phyloP scores from a whole-genome alignment of 1,140 invertebrate species.

The Achroia grisella region DNA sequence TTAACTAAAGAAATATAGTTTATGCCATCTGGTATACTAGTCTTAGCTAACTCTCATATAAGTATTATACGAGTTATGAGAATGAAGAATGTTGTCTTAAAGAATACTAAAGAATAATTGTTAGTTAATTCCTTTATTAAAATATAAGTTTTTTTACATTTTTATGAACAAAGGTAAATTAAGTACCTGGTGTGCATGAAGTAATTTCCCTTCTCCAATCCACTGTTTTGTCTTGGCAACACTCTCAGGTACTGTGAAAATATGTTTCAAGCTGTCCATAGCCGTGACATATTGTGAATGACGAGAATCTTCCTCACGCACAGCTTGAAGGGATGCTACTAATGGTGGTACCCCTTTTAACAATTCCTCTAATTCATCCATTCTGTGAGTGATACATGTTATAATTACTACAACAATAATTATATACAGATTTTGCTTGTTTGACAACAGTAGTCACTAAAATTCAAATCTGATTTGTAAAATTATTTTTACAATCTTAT shows the following conservation, averaged over 20 bases:
- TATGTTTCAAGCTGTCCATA: conserved; percentile 98
- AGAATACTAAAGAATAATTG: too few relatives aligned
- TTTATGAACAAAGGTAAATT: not conserved
- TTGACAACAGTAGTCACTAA: too few relatives aligned
- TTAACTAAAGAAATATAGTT: not conserved
- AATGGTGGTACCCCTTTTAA: conserved; percentile 73
- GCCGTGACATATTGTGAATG: conserved; percentile 98
- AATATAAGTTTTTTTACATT: not conserved
- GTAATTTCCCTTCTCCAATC: conserved; percentile 95
- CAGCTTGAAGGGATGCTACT: conserved; percentile 85
- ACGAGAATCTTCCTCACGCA: conserved; percentile 93
- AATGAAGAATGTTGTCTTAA: too few relatives aligned
- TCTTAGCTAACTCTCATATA: too few relatives aligned
- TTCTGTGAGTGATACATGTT: too few relatives aligned
- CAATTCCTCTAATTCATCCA: conserved; percentile 63
- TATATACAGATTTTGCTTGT: too few relatives aligned
- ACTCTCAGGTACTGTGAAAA: conserved; percentile 97
- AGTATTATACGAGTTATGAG: too few relatives aligned
- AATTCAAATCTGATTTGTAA: too few relatives aligned
- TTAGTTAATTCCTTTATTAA: not conserved
- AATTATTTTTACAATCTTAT: too few relatives aligned
- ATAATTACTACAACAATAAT: too few relatives aligned
- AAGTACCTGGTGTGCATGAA: conserved; percentile 91
- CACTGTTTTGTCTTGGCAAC: conserved; percentile 95
- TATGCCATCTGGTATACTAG: too few relatives aligned